Conservation (phyloP, 1,140 invertebrate genomes). For the Steinernema khuongi region DNA sequence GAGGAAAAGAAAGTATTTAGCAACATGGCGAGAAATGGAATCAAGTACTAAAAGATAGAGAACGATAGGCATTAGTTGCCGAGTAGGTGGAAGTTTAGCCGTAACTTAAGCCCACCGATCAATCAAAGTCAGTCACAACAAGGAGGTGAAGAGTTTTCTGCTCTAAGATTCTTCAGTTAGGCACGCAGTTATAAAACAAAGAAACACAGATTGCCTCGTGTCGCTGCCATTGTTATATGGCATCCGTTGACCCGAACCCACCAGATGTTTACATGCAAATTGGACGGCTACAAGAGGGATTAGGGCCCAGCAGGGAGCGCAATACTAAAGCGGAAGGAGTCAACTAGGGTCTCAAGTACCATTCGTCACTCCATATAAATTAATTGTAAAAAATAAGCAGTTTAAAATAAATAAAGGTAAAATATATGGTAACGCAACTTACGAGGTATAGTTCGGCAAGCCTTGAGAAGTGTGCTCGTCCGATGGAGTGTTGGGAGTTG, state of each 20-base stretch:
- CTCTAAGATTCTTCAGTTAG: neutral
- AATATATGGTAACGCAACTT: neutral
- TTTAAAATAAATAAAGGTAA: neutral
- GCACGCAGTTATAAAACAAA: no score
- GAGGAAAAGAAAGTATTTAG: neutral
- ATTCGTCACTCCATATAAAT: no score
- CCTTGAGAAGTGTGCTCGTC: neutral
- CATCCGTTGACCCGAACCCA: neutral
- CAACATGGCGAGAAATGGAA: neutral
- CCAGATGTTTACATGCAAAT: constrained; percentile 13
- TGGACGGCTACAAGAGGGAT: neutral
- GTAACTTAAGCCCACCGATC: constrained; percentile 6
- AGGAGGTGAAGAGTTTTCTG: neutral
- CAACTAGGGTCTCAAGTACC: no score
- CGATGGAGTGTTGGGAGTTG: neutral
- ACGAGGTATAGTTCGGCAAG: neutral
- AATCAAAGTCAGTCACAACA: constrained; percentile 8
- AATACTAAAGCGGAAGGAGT: no score
- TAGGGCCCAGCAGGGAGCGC: neutral
- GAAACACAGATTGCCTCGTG: neutral
- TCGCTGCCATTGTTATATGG: neutral
- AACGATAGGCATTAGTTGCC: constrained; percentile 1
- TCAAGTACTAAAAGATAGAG: neutral
- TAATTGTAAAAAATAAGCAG: no score
- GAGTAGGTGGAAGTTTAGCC: constrained; percentile 6